phyloP scores from a whole-genome alignment of 1,140 invertebrate genomes.

The Polypedilum vanderplanki region DNA sequence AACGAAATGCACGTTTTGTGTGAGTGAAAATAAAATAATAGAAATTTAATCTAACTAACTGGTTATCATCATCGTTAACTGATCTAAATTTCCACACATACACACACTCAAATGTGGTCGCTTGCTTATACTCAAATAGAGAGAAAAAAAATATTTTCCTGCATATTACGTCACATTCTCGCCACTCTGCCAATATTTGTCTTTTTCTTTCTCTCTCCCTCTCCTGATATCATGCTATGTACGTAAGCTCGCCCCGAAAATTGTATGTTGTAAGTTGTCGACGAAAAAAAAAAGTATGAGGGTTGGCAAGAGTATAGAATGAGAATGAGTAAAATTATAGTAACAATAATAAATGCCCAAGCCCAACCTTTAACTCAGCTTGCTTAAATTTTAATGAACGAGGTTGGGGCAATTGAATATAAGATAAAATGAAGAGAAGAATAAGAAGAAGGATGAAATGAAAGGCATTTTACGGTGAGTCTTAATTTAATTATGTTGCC shows the following conservation, averaged over 20 bases:
- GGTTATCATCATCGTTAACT: constrained; percentile 3
- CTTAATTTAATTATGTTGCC: constrained; percentile 14
- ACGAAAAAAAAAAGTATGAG: too few species aligned
- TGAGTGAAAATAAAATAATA: not conserved
- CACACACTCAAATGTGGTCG: not conserved
- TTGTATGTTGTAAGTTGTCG: not conserved
- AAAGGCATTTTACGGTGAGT: constrained; percentile 11
- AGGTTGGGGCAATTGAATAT: constrained; percentile 6
- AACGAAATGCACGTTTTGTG: too few species aligned
- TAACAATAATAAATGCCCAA: not conserved
- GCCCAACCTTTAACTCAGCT: not conserved
- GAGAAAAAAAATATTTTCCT: not conserved
- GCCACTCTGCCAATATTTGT: constrained; percentile 16
- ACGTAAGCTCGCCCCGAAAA: not conserved
- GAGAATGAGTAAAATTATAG: not conserved
- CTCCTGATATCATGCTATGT: not conserved
- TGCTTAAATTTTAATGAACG: constrained; percentile 19
- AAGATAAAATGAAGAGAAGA: not conserved
- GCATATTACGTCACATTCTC: not conserved
- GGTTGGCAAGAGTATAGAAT: not conserved
- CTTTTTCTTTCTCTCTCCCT: not conserved
- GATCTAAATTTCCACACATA: not conserved
- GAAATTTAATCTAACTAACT: constrained; percentile 14
- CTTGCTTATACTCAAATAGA: not conserved
- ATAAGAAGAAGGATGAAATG: not conserved